Conservation (phyloP, 2,113 vertebrate species). For the Nycticebus coucang region DNA sequence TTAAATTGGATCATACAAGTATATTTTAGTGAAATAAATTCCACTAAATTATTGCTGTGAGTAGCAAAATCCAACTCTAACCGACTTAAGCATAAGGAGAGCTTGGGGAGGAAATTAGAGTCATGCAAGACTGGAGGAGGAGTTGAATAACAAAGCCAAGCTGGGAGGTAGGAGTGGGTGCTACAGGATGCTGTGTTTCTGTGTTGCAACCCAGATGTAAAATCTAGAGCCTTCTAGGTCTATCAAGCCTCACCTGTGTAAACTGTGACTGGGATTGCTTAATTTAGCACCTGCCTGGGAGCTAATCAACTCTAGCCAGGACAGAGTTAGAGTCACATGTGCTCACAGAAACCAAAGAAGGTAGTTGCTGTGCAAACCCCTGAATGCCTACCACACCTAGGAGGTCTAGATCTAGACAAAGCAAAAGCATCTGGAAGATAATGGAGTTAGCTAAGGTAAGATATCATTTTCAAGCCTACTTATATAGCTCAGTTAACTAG, state of each 20-base stretch:
- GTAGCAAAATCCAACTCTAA: neutral
- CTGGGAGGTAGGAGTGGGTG: fast-evolving
- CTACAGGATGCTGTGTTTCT: neutral
- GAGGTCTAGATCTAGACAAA: neutral
- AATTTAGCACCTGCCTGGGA: neutral
- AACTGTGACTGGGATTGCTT: too few relatives aligned
- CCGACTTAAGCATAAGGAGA: neutral
- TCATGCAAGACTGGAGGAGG: neutral
- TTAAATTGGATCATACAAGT: neutral
- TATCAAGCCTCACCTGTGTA: neutral
- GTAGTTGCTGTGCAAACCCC: neutral
- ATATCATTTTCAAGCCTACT: neutral
- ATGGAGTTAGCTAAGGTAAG: neutral
- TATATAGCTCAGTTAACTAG: neutral
- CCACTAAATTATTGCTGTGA: neutral
- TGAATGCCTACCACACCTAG: neutral
- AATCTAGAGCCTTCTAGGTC: neutral
- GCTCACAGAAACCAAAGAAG: neutral
- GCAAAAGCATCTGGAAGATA: neutral
- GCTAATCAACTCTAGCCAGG: neutral
- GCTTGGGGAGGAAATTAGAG: neutral
- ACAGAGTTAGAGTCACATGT: neutral
- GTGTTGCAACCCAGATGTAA: neutral
- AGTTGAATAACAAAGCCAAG: too few relatives aligned
- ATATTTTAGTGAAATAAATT: neutral